These are phyloP conservation scores for Trichomalopsis sarcophagae DNA, from an alignment of 1,140 invertebrate genomes.

Conservation along the genomic window DNA sequence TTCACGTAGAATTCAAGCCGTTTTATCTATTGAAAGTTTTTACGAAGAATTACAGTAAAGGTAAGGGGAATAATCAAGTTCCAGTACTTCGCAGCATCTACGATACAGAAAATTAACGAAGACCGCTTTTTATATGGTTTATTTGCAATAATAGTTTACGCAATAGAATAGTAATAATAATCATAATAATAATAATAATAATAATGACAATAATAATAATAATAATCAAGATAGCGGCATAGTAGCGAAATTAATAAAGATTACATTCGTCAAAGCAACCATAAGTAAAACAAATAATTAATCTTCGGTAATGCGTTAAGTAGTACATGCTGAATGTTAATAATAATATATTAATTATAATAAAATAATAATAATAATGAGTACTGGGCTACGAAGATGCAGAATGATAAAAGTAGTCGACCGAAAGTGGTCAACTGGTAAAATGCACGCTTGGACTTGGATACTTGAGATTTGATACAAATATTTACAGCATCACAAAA, in stretches of 20 bases:
- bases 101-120: conserved; percentile 42
- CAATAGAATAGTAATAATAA: not conserved
- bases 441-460: not conserved
- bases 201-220: not conserved
- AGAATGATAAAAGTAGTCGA: conserved; percentile 6
- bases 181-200: conserved; percentile 24
- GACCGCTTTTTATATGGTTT: not conserved
- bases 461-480: conserved; percentile 49
- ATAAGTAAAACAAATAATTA: conserved; percentile 51
- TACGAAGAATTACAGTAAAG: not conserved
- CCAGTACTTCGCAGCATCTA: conserved; percentile 50
- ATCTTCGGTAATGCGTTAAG: conserved; percentile 39
- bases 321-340: not conserved
- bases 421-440: not conserved
- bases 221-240: not conserved
- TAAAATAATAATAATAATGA: not conserved
- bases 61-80: conserved; percentile 25
- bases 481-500: conserved; percentile 64
- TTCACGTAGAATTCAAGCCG: too few species aligned
- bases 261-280: not conserved
- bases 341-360: not conserved
- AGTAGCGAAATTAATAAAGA: not conserved
- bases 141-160: not conserved
- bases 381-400: not conserved
- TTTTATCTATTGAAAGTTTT: not conserved